Base-by-base conservation (phyloP, 2,888 invertebrate genomes). In the Perizoma affinitatum region DNA sequence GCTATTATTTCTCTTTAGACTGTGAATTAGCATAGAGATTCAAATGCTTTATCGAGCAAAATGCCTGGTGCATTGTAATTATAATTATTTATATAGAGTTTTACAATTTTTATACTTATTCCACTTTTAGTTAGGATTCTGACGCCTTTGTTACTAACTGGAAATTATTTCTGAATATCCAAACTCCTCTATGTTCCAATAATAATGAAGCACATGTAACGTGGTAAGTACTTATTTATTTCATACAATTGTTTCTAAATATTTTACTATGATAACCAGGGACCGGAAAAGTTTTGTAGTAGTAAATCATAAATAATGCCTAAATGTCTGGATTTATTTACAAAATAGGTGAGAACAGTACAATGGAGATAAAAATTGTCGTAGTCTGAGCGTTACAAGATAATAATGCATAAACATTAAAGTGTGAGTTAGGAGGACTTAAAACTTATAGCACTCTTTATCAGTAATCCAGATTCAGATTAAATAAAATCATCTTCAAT, bases 11-110 rank as follows among this genome's bases (percentile, higher is more conserved):
- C 78, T 84, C 76, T 74, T 76, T 84, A 82, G 80, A 83, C 82
- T 86, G 85, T 87, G 83, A 85, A 86, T 83, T 68, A 84, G 80
- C 66, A 74, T 81, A 79, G 79, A 79, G 73, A 79, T 78, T 80
- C 69, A 70, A 64, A 75, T 81, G 82, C 80, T 85, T 78, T 77
- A 77, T 74, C 69, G 68, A 75, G 69, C 75, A 73, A 71, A 69
- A 84, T 83, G 84, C 84, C 84, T 83, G 86, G 85, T 82, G 84
- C 84, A 86, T 86, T 84, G 79, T 83, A 81, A 81, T 83, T 84
- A 82, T 86, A 61, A 61, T 86, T 81, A 85, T 83, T 79, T 72
- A 76, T 61, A 59, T 63, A 66, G 66, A 80, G 71, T 79, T 83
- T 81, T 84, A 83, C 80, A 80, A 76, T 76, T 83, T 85, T 84